Percentiles rank a stretch among this genome's conserved stretches.
Evolutionary conservation across 2,888 invertebrate species (phyloP).

Genomic region (Epinotia demarniana): DNA sequence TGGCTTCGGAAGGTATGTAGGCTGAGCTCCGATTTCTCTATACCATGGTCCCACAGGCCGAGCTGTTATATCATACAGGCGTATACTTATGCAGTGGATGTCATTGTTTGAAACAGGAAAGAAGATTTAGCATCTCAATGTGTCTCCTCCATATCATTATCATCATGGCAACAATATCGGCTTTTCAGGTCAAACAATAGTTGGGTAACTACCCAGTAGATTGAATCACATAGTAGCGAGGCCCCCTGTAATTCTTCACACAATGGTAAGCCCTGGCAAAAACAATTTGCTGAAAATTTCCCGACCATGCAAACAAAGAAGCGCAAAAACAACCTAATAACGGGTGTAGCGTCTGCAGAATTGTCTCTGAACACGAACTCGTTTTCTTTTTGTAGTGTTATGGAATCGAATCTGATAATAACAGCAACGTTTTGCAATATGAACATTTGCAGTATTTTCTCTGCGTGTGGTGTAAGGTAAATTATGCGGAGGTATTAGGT

Average conservation of each 20-base stretch:
- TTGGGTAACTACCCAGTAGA: not conserved
- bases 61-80: too few relatives aligned
- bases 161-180: not conserved
- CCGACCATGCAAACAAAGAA: constrained; percentile 24
- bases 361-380: not conserved
- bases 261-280: constrained; percentile 2
- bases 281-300: constrained; percentile 38
- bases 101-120: too few relatives aligned
- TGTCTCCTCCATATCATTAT: too few relatives aligned
- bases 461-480: not conserved
- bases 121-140: too few relatives aligned
- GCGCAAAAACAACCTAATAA: constrained; percentile 27
- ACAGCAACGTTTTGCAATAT: constrained; percentile 16
- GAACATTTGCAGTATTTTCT: constrained; percentile 33
- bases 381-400: not conserved
- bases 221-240: constrained; percentile 14
- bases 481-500: too few relatives aligned
- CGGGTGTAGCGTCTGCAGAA: constrained; percentile 31
- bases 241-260: constrained; percentile 41
- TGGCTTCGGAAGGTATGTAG: too few relatives aligned
- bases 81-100: too few relatives aligned
- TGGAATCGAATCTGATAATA: not conserved
- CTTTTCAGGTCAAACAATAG: not conserved
- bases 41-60: too few relatives aligned
- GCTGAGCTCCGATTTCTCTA: too few relatives aligned